Conservation (phyloP, 2,888 invertebrate species). For the Dryobotodes eremita region DNA sequence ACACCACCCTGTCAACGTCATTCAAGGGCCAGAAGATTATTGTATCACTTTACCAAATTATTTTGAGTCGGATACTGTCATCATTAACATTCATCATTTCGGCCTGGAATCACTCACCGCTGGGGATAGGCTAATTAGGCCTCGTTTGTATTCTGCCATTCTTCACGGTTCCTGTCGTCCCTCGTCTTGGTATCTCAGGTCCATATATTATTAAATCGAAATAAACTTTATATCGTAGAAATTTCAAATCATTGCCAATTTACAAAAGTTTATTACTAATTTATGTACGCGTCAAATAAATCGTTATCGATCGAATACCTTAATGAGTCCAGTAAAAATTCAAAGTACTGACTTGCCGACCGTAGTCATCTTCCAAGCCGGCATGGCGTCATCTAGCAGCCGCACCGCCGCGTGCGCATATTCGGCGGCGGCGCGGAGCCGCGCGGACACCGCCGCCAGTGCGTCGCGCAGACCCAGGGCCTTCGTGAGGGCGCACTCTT, state of each 20-base stretch:
- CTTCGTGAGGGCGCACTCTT: slow-evolving; percentile 78
- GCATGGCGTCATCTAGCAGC: slow-evolving; percentile 82
- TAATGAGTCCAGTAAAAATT: not conserved
- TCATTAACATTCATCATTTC: not conserved
- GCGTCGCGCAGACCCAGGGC: slow-evolving; percentile 83
- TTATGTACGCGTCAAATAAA: not conserved
- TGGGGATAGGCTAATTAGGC: not conserved
- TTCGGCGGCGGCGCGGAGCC: slow-evolving; percentile 83
- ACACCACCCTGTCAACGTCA: not conserved
- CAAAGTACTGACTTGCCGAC: slow-evolving; percentile 84
- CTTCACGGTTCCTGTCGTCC: not conserved
- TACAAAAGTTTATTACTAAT: not conserved
- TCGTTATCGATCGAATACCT: not conserved
- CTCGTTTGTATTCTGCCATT: not conserved
- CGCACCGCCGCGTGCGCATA: slow-evolving; percentile 82
- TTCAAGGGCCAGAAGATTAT: not conserved
- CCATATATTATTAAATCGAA: not conserved
- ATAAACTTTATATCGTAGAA: not conserved
- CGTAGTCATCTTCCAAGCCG: slow-evolving; percentile 86
- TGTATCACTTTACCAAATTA: not conserved
- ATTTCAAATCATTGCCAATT: not conserved
- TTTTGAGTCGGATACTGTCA: not conserved
- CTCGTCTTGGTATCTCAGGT: not conserved
- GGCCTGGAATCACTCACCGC: not conserved
- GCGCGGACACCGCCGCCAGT: slow-evolving; percentile 81